Conservation (phyloP, 2,113 vertebrate species). For the Gymnarchus niloticus region DNA sequence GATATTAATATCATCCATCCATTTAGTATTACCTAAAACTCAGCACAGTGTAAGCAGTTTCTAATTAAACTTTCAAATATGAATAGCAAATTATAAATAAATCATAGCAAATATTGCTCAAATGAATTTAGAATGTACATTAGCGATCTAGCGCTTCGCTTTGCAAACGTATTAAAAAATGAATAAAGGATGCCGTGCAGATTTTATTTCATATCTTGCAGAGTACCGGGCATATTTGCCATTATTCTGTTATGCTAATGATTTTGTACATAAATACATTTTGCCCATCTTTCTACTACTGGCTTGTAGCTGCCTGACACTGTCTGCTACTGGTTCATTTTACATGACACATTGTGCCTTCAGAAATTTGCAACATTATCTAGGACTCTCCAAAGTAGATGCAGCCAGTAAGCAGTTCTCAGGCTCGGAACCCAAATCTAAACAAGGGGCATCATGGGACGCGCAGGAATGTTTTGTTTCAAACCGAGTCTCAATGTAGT, state of each 20-base stretch:
- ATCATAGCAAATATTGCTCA: no score
- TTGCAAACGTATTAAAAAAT: neutral
- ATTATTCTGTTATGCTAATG: neutral
- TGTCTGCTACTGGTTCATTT: neutral
- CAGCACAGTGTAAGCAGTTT: no score
- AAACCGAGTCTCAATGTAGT: constrained; percentile 14
- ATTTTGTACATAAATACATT: neutral
- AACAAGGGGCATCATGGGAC: constrained; percentile 25
- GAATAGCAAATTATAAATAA: neutral
- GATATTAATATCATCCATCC: neutral
- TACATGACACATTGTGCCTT: neutral
- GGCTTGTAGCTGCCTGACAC: neutral
- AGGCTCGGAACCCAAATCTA: constrained; percentile 33
- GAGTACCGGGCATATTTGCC: neutral
- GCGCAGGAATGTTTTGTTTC: constrained; percentile 14
- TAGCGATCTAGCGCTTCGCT: neutral
- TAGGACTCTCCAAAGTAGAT: constrained; percentile 31
- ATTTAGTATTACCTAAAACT: neutral
- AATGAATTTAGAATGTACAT: neutral
- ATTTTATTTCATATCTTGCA: neutral
- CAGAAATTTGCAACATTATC: constrained; percentile 11
- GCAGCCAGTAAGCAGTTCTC: constrained; percentile 37
- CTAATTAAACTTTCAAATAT: neutral
- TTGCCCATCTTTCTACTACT: neutral
- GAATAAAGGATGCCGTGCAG: no score